Evolutionary conservation across 2,888 invertebrate genomes (phyloP), one percentile per base, ranked within the genome.

Genomic region (Drosophila neutralis): DNA sequence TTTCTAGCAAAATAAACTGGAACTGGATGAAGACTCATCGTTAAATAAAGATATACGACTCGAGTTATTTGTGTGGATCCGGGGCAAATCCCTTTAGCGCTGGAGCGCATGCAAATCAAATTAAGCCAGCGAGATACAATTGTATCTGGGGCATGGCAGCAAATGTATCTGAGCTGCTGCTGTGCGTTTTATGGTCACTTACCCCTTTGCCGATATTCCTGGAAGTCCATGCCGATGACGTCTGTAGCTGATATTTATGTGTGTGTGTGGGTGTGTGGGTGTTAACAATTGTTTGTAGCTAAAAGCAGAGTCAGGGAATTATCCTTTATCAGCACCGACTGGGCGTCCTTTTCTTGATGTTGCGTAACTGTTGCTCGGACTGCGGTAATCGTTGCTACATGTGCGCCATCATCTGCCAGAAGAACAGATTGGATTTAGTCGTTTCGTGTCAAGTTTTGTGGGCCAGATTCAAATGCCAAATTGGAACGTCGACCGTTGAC

Each of bases 181-280:
- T 85, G 84, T 80, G 90, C 72, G 76, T 71, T 88, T 91, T 87
- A 90, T 91, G 79, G 69, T 73, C 68, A 92, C 94, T 94, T 91
- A 94, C 94, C 94, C 90, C 94, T 88, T 85, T 93, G 92, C 66
- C 94, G 92, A 87, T 94, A 94, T 91, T 94, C 94, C 69, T 93
- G 92, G 67, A 93, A 93, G 87, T 94, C 94, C 94, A 95, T 94
- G 56, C 70, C 78, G 51, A 57, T 69, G 68, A 57, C 58, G 77
- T 65, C 64, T 45, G 51, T 24, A 56, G 21, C 56, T 54, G 40
- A 18, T 65, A 21, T 64, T 15, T 29, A 29, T 36, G 35, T 65
- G 42, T 40, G 13, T 36, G 49, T n/a, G 68, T 40, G 13, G 33
- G 49, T n/a, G 33, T 15, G 36, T 68, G 38, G 18, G 49, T 57